A percentile compares a stretch with the other conserved stretches of the same genome.
phyloP scores from a whole-genome alignment of 2,888 invertebrate genomes.

The Euphydryas editha region DNA sequence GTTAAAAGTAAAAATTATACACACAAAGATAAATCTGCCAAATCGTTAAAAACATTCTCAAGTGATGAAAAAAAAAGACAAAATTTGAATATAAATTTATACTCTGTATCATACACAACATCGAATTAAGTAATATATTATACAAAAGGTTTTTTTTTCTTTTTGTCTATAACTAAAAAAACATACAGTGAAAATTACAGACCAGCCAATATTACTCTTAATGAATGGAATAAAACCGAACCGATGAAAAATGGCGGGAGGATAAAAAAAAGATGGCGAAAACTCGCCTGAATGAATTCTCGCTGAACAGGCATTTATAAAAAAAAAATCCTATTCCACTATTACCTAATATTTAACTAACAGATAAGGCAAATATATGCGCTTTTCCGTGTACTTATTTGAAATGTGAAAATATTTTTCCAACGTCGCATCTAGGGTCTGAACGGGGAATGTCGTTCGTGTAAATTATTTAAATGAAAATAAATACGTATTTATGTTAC shows the following conservation, averaged over 20 bases:
- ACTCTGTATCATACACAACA: no score
- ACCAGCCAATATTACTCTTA: conserved; percentile 16
- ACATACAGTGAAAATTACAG: not conserved
- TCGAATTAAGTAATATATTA: no score
- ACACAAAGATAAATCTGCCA: no score
- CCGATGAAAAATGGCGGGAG: conserved; percentile 23
- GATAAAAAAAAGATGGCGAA: conserved; percentile 31
- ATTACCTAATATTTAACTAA: conserved; percentile 78
- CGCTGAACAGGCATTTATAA: conserved; percentile 63
- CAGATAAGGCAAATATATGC: conserved; percentile 80
- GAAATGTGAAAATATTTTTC: conserved; percentile 82
- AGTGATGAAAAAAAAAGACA: no score
- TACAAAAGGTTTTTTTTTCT: no score
- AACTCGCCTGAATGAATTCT: conserved; percentile 37
- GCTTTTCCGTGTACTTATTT: conserved; percentile 75
- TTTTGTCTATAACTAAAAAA: no score
- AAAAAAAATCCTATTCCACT: conserved; percentile 62
- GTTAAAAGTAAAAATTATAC: no score
- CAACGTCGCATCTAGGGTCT: conserved; percentile 60
- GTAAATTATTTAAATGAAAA: not conserved
- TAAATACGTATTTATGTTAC: not conserved
- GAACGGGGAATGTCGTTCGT: conserved; percentile 3
- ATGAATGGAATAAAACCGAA: conserved; percentile 9
- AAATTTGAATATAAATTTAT: no score
- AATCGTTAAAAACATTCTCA: no score